Evolutionary conservation across 2,797 vertebrate genomes (phyloP).

Genomic region (Pseudochromis fuscus): DNA sequence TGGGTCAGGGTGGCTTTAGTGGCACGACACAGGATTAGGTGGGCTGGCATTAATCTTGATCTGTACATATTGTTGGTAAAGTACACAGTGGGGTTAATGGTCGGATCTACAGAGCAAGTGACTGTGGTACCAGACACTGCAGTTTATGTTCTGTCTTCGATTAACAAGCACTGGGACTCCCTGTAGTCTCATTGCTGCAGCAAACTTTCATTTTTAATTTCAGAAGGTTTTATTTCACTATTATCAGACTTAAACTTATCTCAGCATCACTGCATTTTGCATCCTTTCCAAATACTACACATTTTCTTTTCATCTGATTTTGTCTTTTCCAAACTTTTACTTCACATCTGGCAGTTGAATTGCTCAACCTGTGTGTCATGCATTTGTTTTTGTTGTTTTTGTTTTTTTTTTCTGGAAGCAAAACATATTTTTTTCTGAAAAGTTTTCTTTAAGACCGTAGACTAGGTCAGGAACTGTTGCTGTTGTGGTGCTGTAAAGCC

Average conservation of each 20-base stretch:
- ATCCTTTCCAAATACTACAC: conserved; percentile 2
- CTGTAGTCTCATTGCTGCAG: neutral
- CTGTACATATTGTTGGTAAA: neutral
- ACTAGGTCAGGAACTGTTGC: neutral
- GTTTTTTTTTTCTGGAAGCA: no score
- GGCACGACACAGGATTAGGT: no score
- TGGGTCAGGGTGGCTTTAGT: no score
- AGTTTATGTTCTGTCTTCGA: neutral
- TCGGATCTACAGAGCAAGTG: neutral
- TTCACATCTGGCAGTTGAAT: neutral
- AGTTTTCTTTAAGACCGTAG: neutral
- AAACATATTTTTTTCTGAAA: neutral
- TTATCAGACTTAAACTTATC: neutral
- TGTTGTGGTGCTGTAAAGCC: neutral
- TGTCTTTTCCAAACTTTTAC: neutral
- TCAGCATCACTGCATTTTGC: neutral
- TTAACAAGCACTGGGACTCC: neutral
- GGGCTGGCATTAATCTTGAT: no score
- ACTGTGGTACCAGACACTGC: neutral
- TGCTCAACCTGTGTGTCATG: neutral
- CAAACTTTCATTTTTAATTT: neutral
- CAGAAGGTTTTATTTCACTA: conserved; percentile 1
- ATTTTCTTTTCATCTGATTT: neutral
- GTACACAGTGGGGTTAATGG: neutral
- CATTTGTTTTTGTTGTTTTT: neutral